Base-by-base conservation (phyloP, 2,797 vertebrate genomes). In the Pteronotus mesoamericanus region DNA sequence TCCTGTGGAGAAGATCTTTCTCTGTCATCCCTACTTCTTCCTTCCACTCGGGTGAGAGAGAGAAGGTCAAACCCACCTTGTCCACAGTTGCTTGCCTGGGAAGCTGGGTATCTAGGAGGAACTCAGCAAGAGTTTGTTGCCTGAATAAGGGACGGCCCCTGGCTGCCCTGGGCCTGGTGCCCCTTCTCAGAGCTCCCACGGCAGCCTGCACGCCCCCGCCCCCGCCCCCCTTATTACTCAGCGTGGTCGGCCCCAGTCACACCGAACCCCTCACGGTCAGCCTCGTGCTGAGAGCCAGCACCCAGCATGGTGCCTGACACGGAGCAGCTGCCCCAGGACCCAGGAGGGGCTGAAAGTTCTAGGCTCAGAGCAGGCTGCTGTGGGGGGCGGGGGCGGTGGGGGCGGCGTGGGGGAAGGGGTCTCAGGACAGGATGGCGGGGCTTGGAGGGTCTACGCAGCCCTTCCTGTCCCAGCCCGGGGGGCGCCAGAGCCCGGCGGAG, bases 401-500 rank as follows among this genome's bases (percentile, higher is more conserved):
- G n/a, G n/a, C n/a, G n/a, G n/a, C n/a, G n/a, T n/a, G 16, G 19
- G 3, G 12, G 18, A 14, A 9, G 78, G 5, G 2, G 11, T 89
- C 18, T 19, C 14, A 14, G n/a, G 51, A 79, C 18, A 14, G 59
- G 74, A 44, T 9, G 3, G 5, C 18, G 24, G 64, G 32, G 10
- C 26, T 59, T 1, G 0, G 26, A 53, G 18, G 3, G 15, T 51
- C 18, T 37, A 21, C 0, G 0, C 0, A n/a, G 32, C 32, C 22
- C 77, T 42, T 59, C 4, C 1, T 24, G 92, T 66, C 66, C 46
- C 21, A 10, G 14, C 22, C 22, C 1, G 10, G 42, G 42, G 10
- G 6, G 9, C 42, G 15, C 53, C 5, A 0, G 34, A 46, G 44
- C 46, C 0, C 5, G 8, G 24, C 59, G 0, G 5, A 9, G n/a